Evolutionary conservation across 2,888 invertebrate species (phyloP).

Genomic region (Augiades crinisus): DNA sequence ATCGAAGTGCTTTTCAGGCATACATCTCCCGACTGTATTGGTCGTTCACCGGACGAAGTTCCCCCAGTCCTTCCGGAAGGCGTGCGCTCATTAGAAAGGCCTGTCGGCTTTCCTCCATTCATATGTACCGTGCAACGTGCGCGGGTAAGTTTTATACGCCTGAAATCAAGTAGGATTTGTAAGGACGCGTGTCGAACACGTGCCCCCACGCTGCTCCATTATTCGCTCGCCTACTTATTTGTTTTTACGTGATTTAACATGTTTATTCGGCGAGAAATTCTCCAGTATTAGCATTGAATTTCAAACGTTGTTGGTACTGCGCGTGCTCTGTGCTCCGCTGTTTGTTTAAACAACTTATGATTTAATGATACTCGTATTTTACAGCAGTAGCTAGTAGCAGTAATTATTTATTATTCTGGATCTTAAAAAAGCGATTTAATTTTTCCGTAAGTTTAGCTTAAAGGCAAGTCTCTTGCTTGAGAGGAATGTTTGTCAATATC

Average conservation of each 20-base stretch:
- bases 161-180: constrained; percentile 47
- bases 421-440: neutral
- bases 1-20: constrained; percentile 3
- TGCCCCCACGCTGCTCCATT: constrained; percentile 40
- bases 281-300: constrained; percentile 22
- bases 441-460: neutral
- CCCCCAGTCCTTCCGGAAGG: constrained; percentile 48
- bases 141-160: constrained; percentile 39
- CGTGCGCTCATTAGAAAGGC: constrained; percentile 64
- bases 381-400: neutral
- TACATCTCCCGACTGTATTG: neutral
- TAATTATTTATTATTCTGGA: neutral
- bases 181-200: constrained; percentile 49
- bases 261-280: constrained; percentile 47
- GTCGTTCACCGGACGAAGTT: constrained; percentile 46
- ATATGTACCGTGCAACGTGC: constrained; percentile 33
- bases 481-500: no score
- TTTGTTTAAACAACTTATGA: constrained; percentile 28
- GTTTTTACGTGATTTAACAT: constrained; percentile 74
- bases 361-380: neutral
- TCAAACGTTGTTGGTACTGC: constrained; percentile 12
- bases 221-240: constrained; percentile 64
- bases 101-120: constrained; percentile 52
- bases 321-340: constrained; percentile 12
- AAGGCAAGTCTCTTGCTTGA: no score